Conservation (phyloP, 2,797 vertebrate genomes). For the Molossus molossus region DNA sequence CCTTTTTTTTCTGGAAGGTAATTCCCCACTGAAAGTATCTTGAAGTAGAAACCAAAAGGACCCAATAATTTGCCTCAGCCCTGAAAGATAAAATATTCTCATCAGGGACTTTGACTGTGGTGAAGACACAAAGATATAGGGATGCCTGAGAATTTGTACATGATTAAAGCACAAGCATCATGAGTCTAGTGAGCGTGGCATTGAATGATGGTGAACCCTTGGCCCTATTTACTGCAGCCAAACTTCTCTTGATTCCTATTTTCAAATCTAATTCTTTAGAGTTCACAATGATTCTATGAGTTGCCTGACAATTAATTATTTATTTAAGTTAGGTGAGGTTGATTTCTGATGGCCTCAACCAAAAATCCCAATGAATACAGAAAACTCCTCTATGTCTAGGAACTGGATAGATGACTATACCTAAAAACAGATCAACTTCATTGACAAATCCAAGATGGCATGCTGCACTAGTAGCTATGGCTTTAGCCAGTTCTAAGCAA, state of each 20-base stretch:
- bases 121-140: not conserved
- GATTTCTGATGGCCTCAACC: slow-evolving; percentile 32
- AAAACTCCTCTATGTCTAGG: not conserved
- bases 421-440: not conserved
- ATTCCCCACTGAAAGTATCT: not conserved
- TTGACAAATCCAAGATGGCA: not conserved
- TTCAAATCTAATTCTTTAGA: slow-evolving; percentile 35
- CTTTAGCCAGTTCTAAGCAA: not conserved
- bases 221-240: not conserved
- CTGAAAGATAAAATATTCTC: slow-evolving; percentile 3
- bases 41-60: slow-evolving; percentile 41
- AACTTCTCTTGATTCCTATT: not conserved
- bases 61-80: not conserved
- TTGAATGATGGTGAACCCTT: not conserved
- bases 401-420: not conserved
- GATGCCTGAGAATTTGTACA: not conserved
- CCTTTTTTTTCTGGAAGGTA: not conserved
- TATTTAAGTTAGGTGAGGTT: not conserved
- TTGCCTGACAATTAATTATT: slow-evolving; percentile 17
- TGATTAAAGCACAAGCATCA: not conserved
- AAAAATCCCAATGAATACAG: not conserved
- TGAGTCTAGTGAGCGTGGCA: not conserved
- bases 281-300: not conserved
- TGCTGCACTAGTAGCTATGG: not conserved
- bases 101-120: not conserved